Evolutionary conservation across 2,797 vertebrate genomes (phyloP).

Genomic region (Rhynchonycteris naso): DNA sequence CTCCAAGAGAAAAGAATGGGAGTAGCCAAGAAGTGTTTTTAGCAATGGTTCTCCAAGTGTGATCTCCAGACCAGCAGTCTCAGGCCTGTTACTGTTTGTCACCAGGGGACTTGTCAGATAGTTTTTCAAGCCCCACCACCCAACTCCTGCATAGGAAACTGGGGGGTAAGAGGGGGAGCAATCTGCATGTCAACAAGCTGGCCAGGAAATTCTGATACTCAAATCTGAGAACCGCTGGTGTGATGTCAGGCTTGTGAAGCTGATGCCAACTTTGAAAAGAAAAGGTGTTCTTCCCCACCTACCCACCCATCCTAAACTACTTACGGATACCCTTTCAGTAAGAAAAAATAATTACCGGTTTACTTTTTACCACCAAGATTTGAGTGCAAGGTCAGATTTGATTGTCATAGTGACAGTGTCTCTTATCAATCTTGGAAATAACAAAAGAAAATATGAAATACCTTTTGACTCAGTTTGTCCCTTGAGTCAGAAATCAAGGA

Average conservation of each 20-base stretch:
- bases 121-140: background rate
- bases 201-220: background rate
- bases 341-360: background rate
- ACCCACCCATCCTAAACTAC: background rate
- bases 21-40: background rate
- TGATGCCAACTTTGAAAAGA: background rate
- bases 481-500: slow-evolving; percentile 20
- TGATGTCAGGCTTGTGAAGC: background rate
- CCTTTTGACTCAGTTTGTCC: background rate
- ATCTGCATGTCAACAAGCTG: background rate
- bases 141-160: background rate
- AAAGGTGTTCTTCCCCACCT: background rate
- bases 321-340: background rate
- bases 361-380: background rate
- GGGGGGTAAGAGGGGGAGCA: accelerated
- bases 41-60: background rate
- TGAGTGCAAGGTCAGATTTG: background rate
- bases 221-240: background rate
- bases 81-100: background rate
- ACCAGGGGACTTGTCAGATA: no score
- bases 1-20: background rate
- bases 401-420: background rate
- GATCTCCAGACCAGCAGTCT: background rate
- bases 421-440: background rate
- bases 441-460: background rate